Evolutionary conservation across 2,888 invertebrate genomes (phyloP), one percentile per base, ranked within the genome.

Genomic region (Ectemnius continuus): DNA sequence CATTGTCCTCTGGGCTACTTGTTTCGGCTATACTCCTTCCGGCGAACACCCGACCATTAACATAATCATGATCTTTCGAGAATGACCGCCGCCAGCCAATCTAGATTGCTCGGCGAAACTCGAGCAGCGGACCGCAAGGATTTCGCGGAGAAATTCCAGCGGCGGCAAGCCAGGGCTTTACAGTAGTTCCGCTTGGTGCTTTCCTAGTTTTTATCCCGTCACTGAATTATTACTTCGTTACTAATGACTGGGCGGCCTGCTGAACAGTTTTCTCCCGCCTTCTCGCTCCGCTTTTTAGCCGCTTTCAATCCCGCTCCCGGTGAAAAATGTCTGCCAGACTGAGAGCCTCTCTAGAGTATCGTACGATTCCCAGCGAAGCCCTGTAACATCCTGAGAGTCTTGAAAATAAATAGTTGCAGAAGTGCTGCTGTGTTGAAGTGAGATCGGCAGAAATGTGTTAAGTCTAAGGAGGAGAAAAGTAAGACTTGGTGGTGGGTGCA

Each of bases 1-100:
- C 18, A 45, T 61, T 46, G 46, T 61, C 61, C 61, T n/a, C 46
- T 20, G 23, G n/a, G 58, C 16, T 60, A 60, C 60, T 16, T 60
- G 26, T 48, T 61, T 26, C n/a, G 13, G 57, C 26, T 13, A 11
- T 13, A 28, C 28, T 58, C 59, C 20, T 36, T 16, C 36, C 57
- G 20, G 46, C 52, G n/a, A 13, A 16, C 26, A 46, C 66, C 46
- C 23, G 20, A 13, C 5, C 28, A 18, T n/a, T 59, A n/a, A 11
- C 59, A 18, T 28, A 16, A 45, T 59, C 60, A 18, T 28, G 14
- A 45, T 59, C 60, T 58, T 59, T 66, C 52, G 52, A 16, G 28
- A 64, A n/a, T 14, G n/a, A 45, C 18, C 14, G 36, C 45, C 36
- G 59, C 23, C 26, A 14, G 59, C n/a, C 13, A 45, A 16, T 16